Percentiles rank a stretch among this genome's conserved stretches.
These are phyloP conservation scores for Hirtodrosophila duncani DNA, from an alignment of 2,888 invertebrate genomes.

Conservation along the genomic window DNA sequence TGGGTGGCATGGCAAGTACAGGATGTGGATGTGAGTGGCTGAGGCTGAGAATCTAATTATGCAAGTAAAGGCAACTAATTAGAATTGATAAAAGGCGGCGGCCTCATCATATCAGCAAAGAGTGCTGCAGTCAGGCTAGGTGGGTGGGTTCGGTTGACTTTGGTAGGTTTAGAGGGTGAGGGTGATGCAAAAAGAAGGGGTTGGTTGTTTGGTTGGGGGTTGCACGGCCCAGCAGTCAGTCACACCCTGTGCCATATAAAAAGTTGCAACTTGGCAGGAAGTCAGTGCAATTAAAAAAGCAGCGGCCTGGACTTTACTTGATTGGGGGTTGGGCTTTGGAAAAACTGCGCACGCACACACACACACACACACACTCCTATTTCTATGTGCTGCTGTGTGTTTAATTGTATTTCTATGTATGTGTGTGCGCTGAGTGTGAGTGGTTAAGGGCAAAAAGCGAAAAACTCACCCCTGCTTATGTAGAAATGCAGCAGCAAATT, in stretches of 20 bases:
- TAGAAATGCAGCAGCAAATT: conserved; percentile 61
- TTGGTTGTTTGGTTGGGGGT: conserved; percentile 24
- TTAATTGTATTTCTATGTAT: conserved; percentile 52
- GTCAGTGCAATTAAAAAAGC: conserved; percentile 72
- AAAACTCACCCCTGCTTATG: conserved; percentile 56
- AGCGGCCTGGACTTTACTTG: conserved; percentile 41
- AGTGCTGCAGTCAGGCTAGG: neutral
- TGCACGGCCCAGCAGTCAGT: too few species aligned
- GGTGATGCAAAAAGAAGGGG: too few species aligned
- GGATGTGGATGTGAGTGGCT: conserved; percentile 2
- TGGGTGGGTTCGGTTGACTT: conserved; percentile 10
- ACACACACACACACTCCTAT: conserved; percentile 17
- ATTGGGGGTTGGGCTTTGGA: conserved; percentile 64
- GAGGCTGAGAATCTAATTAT: conserved; percentile 53
- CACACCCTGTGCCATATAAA: conserved; percentile 36
- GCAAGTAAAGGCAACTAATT: conserved; percentile 67
- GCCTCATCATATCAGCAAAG: too few species aligned
- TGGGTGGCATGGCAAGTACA: too few species aligned
- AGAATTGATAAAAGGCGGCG: conserved; percentile 60
- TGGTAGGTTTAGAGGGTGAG: conserved; percentile 7
- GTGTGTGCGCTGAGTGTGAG: conserved; percentile 38
- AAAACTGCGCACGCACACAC: conserved; percentile 49
- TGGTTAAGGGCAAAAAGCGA: conserved; percentile 52
- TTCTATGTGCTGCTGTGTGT: conserved; percentile 13
- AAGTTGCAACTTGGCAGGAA: conserved; percentile 65